phyloP scores from a whole-genome alignment of 2,113 vertebrate species.

The Sterrhoptilus dennistouni region DNA sequence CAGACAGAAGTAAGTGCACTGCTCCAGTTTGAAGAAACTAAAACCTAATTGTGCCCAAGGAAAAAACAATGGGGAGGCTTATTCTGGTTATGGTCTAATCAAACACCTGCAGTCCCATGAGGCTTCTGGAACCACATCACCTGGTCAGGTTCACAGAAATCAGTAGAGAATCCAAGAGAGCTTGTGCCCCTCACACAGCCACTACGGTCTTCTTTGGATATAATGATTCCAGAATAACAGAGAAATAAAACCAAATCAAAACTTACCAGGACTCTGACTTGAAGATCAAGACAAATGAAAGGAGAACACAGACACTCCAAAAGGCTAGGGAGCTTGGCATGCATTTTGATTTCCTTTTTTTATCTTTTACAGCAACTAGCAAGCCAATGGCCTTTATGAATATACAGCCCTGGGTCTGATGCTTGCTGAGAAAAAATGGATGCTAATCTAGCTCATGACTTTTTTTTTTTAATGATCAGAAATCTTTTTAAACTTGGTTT shows the following conservation, averaged over 20 bases:
- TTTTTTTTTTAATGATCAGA: neutral
- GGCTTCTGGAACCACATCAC: neutral
- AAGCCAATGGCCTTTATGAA: neutral
- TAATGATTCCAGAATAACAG: neutral
- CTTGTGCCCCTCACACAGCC: neutral
- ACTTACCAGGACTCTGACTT: neutral
- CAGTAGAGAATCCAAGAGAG: neutral
- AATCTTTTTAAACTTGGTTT: neutral
- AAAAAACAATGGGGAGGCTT: neutral
- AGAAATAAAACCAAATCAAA: neutral
- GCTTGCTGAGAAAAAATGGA: neutral
- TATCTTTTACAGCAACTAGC: neutral
- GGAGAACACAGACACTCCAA: neutral
- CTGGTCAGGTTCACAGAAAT: neutral
- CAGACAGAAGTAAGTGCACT: neutral
- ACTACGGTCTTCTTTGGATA: rapidly evolving
- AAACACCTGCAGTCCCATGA: neutral
- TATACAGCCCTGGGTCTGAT: neutral
- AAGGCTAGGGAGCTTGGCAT: neutral
- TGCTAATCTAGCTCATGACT: neutral
- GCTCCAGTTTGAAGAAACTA: neutral
- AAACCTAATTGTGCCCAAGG: neutral
- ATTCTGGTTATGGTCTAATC: neutral
- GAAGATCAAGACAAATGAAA: neutral
- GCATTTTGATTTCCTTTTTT: neutral